These are phyloP conservation scores for Hyperoplus lanceolatus DNA, from an alignment of 2,797 vertebrate genomes.

Conservation along the genomic window DNA sequence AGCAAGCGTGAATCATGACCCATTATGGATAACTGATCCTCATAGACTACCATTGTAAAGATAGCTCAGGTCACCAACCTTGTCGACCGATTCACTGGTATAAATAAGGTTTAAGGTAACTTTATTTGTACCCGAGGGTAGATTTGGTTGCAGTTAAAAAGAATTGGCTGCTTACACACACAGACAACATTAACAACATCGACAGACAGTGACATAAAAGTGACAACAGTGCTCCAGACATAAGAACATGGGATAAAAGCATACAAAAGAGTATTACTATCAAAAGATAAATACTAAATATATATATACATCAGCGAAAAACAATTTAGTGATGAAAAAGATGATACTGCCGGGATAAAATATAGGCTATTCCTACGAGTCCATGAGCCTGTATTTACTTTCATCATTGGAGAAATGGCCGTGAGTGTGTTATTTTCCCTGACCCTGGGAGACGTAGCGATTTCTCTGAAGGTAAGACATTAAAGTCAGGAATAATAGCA, in stretches of 20 bases:
- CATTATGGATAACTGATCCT: slow-evolving; percentile 55
- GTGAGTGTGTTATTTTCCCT: slow-evolving; percentile 5
- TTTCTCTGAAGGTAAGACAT: slow-evolving; percentile 48
- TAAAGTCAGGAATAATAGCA: slow-evolving; percentile 52
- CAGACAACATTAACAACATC: no score
- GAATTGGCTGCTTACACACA: no score
- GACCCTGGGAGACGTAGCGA: slow-evolving; percentile 15
- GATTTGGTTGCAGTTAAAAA: no score
- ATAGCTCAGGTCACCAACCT: slow-evolving; percentile 50
- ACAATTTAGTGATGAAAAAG: slow-evolving; percentile 40
- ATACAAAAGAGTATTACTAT: no score
- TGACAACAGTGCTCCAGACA: no score
- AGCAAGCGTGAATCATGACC: slow-evolving; percentile 46
- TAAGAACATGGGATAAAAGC: no score
- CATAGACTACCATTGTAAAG: slow-evolving; percentile 28
- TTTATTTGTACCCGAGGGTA: no score
- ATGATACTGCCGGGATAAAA: slow-evolving; percentile 37
- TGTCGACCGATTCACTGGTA: slow-evolving; percentile 6
- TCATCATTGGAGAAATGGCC: slow-evolving; percentile 13
- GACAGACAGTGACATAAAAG: no score
- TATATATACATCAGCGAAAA: slow-evolving; percentile 35
- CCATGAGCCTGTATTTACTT: slow-evolving; percentile 25
- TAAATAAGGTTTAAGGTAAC: no score
- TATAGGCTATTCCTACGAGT: slow-evolving; percentile 22
- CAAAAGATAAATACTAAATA: no score